Base-by-base conservation (phyloP, 2,797 vertebrate genomes). In the Otus scops region DNA sequence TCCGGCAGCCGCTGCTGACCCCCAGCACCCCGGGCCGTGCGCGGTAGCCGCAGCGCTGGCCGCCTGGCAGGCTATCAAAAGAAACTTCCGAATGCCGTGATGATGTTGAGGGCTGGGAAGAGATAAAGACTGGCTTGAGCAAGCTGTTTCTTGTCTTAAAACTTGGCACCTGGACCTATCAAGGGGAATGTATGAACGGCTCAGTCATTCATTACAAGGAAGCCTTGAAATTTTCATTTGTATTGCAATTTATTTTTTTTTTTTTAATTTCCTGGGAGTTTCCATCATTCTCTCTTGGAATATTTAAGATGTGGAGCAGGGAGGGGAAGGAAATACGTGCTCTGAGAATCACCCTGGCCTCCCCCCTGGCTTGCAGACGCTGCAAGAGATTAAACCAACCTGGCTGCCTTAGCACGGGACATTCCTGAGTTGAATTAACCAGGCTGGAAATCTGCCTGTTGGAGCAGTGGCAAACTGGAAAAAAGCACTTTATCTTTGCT, bases 71-170 rank as follows among this genome's bases (percentile, higher is more conserved):
- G 32, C 61, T 85, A 75, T 89, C 93, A 88, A 94, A 92, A 91
- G 95, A 92, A 92, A 93, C 95, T 96, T 96, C 92, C 76, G 7
- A 95, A 73, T 4, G 30, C 10, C 43, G 19, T 0, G 53, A 89
- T 45, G 81, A 91, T 91, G 78, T 4, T 50, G 60, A 88, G 86
- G 75, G 83, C 26, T 10, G 16, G 65, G 88, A 82, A 80, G 73
- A 95, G 95, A 95, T 96, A 96, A 96, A 94, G 67, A 19, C 88
- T 88, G 88, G 79, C 88, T 75, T 12, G 59, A 95, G 95, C 94
- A 89, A 94, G 87, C 85, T 6, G 7, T 64, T 92, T 92, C 94
- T 95, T 95, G 92, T 84, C 88, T 91, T 77, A 51, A 78, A 88
- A 93, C 82, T 96, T 96, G 94, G 91, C 95, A 92, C 83, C 89